Evolutionary conservation across 2,113 vertebrate genomes (phyloP), one percentile per base, ranked within the genome.

Genomic region (Leptodactylus fuscus): DNA sequence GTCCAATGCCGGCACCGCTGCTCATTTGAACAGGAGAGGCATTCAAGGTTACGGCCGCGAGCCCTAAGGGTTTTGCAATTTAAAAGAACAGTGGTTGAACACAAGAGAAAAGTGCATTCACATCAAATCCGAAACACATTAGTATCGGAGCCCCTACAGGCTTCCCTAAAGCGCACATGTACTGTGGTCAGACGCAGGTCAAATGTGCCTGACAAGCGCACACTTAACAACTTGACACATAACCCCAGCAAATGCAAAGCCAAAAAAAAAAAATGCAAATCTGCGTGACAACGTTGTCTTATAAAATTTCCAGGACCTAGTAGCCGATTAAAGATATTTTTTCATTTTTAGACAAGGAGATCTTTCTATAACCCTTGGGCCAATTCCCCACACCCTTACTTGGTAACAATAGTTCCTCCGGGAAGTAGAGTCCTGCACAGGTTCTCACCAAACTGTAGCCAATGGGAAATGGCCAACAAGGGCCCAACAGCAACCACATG

Each of bases 101-200:
- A 69, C 16, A 38, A 16, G 7, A 69, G 18, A 38, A 38, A 69
- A 69, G 16, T 38, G 18, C 32, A 36, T 69, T 69, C 32, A 69
- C 65, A 69, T 69, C 65, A 20, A 69, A 69, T 69, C 32, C 20
- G 65, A 38, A 38, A 69, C 32, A 38, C 65, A 69, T 69, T 38
- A 69, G 65, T 69, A 20, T 69, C 20, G 20, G 65, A 9, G 6
- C 32, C 20, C 65, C 65, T 38, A 32, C 32, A 22, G 65, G 65
- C 18, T 18, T 20, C 65, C 65, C 65, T 22, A 11, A 5, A 36
- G 29, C 29, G 20, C 20, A 22, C 16, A 69, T 18, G 16, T 36
- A 9, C 7, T 7, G 16, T 22, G 65, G 65, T 69, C 34, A 22
- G 29, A 65, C 15, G 12, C 13, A 65, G 32, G 34, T 67, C 32